Base-by-base conservation (phyloP, 2,113 vertebrate species). In the Romanogobio albipinnatus region DNA sequence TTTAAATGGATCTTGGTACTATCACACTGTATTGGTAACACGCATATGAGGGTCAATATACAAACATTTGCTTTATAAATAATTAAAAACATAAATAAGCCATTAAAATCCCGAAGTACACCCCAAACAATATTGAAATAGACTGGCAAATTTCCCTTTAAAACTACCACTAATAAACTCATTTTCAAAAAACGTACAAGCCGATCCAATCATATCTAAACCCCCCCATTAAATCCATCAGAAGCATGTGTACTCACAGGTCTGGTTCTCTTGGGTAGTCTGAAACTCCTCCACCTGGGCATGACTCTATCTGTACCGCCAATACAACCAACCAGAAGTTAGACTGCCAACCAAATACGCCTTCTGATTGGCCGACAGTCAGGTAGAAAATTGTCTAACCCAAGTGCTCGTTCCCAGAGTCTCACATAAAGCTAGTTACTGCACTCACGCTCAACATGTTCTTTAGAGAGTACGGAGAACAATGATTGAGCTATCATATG, bases 241-340 rank as follows among this genome's bases (percentile, higher is more conserved):
- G 59, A 84, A 39, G 1, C 62, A 13, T 2, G 24, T 80, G 49
- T 87, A 89, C 88, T 89, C 68, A 89, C 88, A 87, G 59, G 80
- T 87, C 62, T 84, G 53, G 76, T 59, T 81, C 86, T 82, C 47
- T 84, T 87, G 24, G 81, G 49, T 26, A 87, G 86, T 77, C 76
- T 84, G 49, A 89, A 87, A 64, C 73, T 81, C 77, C 82, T 89
- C 86, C 81, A 89, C 84, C 85, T 89, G 51, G 76, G 86, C 86
- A 89, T 89, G 70, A 66, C 13, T 56, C 76, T 76, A 29, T 24
- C 49, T 68, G n/a, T 66, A 77, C 22, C 5, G 61, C 76, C n/a
- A 56, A 81, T 76, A 13, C 76, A 82, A 76, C 81, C 70, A 86
- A 59, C 61, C 61, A 86, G 39, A 14, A 26, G 43, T 84, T 14